Percentiles rank a stretch among this genome's conserved stretches.
Conservation (phyloP, 2,113 vertebrate genomes). For the Anhinga rufa region DNA sequence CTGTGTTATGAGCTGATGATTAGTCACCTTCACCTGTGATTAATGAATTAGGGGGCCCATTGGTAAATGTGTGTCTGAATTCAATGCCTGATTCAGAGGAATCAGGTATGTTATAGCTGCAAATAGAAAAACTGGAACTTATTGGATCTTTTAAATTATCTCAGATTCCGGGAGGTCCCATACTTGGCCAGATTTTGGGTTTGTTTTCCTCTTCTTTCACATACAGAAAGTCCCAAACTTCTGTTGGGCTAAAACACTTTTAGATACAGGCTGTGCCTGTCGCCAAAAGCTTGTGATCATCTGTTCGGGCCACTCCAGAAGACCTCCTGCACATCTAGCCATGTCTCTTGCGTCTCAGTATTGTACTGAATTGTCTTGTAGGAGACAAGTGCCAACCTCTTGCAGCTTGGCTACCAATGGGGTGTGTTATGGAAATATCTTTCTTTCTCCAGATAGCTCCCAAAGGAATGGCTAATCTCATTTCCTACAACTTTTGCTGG, state of each 20-base stretch:
- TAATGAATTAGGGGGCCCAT: neutral
- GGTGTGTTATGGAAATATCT: neutral
- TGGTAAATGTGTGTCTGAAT: neutral
- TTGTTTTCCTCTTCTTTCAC: neutral
- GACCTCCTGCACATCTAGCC: fast-evolving
- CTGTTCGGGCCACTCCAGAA: neutral
- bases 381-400: neutral
- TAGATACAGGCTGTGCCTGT: neutral
- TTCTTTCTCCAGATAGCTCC: neutral
- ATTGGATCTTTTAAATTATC: neutral
- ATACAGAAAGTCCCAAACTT: neutral
- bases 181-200: neutral
- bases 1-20: neutral
- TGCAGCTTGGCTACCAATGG: neutral
- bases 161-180: neutral
- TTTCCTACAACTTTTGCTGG: neutral
- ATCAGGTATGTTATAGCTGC: neutral
- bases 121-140: neutral
- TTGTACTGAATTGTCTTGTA: neutral
- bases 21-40: neutral
- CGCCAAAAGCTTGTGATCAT: neutral
- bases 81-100: neutral
- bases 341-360: neutral
- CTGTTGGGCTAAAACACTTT: neutral
- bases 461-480: neutral